phyloP scores from a whole-genome alignment of 92 coral and sea anemone species.

The Nematostella vectensis region DNA sequence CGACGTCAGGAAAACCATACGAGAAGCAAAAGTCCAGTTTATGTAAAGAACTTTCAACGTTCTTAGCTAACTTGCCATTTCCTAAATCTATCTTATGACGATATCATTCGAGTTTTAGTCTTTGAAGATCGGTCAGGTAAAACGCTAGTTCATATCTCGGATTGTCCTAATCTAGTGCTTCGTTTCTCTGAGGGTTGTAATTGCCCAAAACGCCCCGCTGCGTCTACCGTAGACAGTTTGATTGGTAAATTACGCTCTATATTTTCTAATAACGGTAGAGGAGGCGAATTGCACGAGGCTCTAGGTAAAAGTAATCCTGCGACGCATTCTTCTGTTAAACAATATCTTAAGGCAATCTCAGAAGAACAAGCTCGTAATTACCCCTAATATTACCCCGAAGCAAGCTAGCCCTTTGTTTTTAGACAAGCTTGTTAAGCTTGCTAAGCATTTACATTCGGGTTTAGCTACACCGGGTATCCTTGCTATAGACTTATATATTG shows the following conservation, averaged over 20 bases:
- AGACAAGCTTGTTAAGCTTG: conserved; percentile 5
- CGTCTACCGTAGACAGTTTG: conserved; percentile 1
- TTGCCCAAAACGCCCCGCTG: conserved; percentile 7
- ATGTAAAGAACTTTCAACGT: not conserved
- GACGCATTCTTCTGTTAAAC: conserved; percentile 1
- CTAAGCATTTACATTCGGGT: conserved; percentile 3
- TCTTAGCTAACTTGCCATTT: conserved; percentile 5
- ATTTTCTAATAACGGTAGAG: not conserved
- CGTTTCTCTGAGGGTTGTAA: not conserved
- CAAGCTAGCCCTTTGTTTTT: conserved; percentile 21
- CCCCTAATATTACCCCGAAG: conserved; percentile 7
- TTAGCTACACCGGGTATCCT: conserved; percentile 1
- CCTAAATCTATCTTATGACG: conserved; percentile 7
- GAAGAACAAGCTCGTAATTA: conserved; percentile 29
- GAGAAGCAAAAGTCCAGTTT: not conserved
- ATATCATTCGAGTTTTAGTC: conserved; percentile 6
- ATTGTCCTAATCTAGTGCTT: conserved; percentile 1
- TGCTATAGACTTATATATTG: conserved; percentile 15
- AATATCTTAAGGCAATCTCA: conserved; percentile 15
- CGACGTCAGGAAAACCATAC: not conserved
- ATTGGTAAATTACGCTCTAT: conserved; percentile 9
- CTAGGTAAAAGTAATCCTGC: conserved; percentile 2
- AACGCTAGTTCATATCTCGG: not conserved
- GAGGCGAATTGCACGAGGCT: conserved; percentile 1
- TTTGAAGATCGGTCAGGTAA: conserved; percentile 2